Conservation (phyloP, 2,797 vertebrate genomes). For the Phoebastria nigripes region DNA sequence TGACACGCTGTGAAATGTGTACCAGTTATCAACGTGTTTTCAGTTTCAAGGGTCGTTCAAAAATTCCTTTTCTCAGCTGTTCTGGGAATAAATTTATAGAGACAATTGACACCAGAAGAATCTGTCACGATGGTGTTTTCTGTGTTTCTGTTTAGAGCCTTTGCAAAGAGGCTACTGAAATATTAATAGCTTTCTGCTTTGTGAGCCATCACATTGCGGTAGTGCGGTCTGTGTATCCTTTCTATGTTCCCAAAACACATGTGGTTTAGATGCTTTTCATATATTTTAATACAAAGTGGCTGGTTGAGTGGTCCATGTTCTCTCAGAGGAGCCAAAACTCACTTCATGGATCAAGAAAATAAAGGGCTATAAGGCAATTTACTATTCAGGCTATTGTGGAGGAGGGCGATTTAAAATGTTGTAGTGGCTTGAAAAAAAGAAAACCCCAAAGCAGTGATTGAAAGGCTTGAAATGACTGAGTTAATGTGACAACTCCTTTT, state of each 20-base stretch:
- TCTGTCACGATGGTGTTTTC: neutral
- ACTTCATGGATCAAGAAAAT: constrained; percentile 9
- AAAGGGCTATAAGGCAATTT: neutral
- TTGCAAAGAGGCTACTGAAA: constrained; percentile 35
- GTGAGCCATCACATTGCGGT: neutral
- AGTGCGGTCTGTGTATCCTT: neutral
- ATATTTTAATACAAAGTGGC: constrained; percentile 42
- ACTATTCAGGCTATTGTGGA: neutral
- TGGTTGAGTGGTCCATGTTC: neutral
- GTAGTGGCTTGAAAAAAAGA: neutral
- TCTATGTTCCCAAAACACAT: neutral
- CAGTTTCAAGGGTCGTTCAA: neutral
- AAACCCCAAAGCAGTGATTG: neutral
- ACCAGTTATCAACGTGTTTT: neutral
- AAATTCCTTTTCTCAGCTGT: constrained; percentile 13
- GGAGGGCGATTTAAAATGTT: constrained; percentile 9
- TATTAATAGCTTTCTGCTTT: constrained; percentile 34
- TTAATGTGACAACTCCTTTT: neutral
- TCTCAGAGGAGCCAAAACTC: constrained; percentile 26
- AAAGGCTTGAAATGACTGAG: neutral
- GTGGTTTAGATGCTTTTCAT: constrained; percentile 28
- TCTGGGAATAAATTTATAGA: neutral
- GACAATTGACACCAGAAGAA: neutral
- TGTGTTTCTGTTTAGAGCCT: neutral
- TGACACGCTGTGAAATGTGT: neutral